A percentile compares a stretch with the other conserved stretches of the same genome.
Conservation (phyloP, 2,888 invertebrate genomes). For the Camptogramma bilineatum region DNA sequence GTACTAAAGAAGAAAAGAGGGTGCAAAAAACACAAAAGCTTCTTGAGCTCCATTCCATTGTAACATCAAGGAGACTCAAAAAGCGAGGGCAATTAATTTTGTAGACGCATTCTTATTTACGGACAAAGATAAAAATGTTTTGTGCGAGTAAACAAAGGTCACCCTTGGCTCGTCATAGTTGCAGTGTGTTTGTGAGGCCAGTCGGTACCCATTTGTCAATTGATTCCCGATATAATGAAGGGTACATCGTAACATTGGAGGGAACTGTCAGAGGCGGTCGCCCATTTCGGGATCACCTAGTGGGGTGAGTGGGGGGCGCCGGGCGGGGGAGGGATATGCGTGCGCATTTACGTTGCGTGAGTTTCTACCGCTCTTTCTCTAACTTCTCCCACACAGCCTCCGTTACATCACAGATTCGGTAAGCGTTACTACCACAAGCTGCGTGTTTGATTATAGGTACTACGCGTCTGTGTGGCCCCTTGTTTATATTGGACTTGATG, state of each 20-base stretch:
- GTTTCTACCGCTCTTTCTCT: conserved; percentile 39
- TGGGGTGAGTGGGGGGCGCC: conserved; percentile 65
- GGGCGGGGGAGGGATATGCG: conserved; percentile 67
- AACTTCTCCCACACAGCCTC: conserved; percentile 62
- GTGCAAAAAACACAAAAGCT: conserved; percentile 40
- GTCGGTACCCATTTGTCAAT: conserved; percentile 78
- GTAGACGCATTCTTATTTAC: conserved; percentile 52
- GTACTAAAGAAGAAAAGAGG: conserved; percentile 22
- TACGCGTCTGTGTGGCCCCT: conserved; percentile 75
- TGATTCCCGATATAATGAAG: conserved; percentile 84
- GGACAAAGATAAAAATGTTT: conserved; percentile 54
- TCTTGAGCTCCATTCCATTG: conserved; percentile 44
- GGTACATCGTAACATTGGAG: conserved; percentile 79
- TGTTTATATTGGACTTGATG: conserved; percentile 82
- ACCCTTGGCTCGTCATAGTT: conserved; percentile 43
- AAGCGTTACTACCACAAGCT: conserved; percentile 43
- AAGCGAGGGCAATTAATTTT: conserved; percentile 57
- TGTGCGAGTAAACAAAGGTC: conserved; percentile 68
- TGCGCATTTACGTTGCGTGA: conserved; percentile 67
- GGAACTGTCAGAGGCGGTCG: conserved; percentile 78
- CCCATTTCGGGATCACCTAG: conserved; percentile 68
- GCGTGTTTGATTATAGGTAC: conserved; percentile 74
- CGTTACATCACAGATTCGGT: conserved; percentile 25
- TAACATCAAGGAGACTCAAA: conserved; percentile 46
- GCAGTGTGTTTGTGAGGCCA: conserved; percentile 53